A percentile compares a stretch with the other conserved stretches of the same genome.
phyloP scores from a whole-genome alignment of 2,888 invertebrate species.

The Luperina nickerlii region DNA sequence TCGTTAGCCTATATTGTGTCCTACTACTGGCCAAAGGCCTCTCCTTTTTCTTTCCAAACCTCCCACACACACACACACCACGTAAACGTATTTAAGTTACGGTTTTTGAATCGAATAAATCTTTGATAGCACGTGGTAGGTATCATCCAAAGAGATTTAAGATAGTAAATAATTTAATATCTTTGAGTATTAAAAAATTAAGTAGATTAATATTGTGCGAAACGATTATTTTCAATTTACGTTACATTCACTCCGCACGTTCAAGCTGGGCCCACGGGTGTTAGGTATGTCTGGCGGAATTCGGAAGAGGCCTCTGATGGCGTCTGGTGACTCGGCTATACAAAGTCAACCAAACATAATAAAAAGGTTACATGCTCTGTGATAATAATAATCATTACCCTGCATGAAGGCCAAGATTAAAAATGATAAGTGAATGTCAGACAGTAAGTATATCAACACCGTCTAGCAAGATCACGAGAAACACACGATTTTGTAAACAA shows the following conservation, averaged over 20 bases:
- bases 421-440: conserved; percentile 8
- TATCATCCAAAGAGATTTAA: not conserved
- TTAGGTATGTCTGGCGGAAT: not conserved
- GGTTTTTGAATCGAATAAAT: not conserved
- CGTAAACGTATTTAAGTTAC: not conserved
- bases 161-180: no score
- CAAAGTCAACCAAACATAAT: conserved; percentile 21
- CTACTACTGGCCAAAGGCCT: no score
- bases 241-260: not conserved
- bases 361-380: no score
- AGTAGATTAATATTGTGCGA: not conserved
- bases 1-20: no score
- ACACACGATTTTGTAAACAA: conserved; percentile 29
- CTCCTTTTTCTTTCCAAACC: no score
- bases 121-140: not conserved
- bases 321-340: not conserved
- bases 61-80: no score
- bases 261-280: not conserved
- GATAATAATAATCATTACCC: not conserved
- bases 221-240: not conserved
- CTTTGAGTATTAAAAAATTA: not conserved
- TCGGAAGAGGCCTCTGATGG: not conserved
- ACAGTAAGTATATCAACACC: not conserved
- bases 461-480: conserved; percentile 28
- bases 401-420: conserved; percentile 30